These are phyloP conservation scores for Tetranychus cinnabarinus DNA, from an alignment of 1,140 invertebrate species.

Conservation along the genomic window DNA sequence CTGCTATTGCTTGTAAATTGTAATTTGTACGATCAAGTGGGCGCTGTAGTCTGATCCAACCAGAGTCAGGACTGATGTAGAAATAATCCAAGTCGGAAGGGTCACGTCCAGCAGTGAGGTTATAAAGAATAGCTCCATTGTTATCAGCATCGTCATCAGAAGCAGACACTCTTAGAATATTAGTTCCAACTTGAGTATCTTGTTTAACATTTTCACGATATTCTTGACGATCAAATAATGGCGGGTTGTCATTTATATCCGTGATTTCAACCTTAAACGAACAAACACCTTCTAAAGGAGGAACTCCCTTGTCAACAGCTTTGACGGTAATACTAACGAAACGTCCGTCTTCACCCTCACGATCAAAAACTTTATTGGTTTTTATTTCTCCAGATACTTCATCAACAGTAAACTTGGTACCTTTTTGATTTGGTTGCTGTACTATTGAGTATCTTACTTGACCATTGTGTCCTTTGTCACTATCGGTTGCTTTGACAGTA, in stretches of 20 bases:
- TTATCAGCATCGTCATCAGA: constrained; percentile 88
- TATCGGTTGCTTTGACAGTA: constrained; percentile 54
- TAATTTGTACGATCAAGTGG: constrained; percentile 82
- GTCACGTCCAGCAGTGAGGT: constrained; percentile 57
- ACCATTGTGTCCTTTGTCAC: constrained; percentile 65
- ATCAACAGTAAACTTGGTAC: constrained; percentile 78
- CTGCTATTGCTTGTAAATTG: constrained; percentile 71
- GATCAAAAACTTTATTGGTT: constrained; percentile 83
- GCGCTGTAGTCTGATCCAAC: constrained; percentile 81
- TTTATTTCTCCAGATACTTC: constrained; percentile 79
- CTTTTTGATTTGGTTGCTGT: constrained; percentile 84
- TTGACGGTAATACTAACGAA: constrained; percentile 86
- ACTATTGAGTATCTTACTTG: constrained; percentile 87
- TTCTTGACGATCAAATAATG: constrained; percentile 82
- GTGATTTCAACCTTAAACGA: constrained; percentile 89
- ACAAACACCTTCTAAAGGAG: constrained; percentile 74
- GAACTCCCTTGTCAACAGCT: constrained; percentile 86
- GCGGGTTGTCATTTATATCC: constrained; percentile 63
- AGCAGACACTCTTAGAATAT: constrained; percentile 73
- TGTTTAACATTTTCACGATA: constrained; percentile 90
- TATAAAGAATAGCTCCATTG: constrained; percentile 42
- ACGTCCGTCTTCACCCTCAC: constrained; percentile 82
- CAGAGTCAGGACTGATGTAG: constrained; percentile 79
- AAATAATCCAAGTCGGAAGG: constrained; percentile 72
- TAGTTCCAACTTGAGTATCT: constrained; percentile 80